Percentiles rank a stretch among this genome's conserved stretches.
Conservation (phyloP, 2,888 invertebrate species). For the Ligdia adustata region DNA sequence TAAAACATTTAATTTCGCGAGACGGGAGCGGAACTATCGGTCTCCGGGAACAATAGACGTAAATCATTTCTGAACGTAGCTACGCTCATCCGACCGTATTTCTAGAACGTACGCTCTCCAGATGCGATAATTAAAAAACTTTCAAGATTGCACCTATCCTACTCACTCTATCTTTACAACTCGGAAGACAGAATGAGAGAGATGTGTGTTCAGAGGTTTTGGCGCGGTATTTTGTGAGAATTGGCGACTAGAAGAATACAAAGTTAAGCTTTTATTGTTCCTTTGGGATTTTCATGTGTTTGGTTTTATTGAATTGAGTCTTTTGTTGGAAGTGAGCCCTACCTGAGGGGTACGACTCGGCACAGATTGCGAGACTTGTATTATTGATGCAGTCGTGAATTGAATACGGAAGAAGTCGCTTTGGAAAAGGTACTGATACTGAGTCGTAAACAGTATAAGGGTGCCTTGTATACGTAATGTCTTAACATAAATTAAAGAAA, state of each 20-base stretch:
- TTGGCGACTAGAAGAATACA: constrained; percentile 46
- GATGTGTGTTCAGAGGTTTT: constrained; percentile 2
- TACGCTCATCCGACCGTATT: constrained; percentile 37
- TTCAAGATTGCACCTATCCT: constrained; percentile 49
- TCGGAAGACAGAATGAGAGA: constrained; percentile 5
- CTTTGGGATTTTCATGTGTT: constrained; percentile 47
- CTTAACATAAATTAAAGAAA: too few species aligned
- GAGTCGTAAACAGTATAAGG: too few species aligned
- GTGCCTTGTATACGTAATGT: too few species aligned
- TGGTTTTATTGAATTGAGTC: constrained; percentile 54
- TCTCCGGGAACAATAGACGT: constrained; percentile 43
- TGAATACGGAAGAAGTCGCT: constrained; percentile 15
- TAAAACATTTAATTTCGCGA: constrained; percentile 29
- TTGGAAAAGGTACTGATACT: too few species aligned
- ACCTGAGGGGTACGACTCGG: constrained; percentile 21
- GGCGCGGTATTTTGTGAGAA: constrained; percentile 25
- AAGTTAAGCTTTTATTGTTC: constrained; percentile 52
- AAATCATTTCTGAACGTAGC: constrained; percentile 44
- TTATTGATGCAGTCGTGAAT: constrained; percentile 27
- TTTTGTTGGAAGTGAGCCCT: constrained; percentile 36
- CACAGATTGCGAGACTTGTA: constrained; percentile 21
- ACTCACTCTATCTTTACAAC: constrained; percentile 19
- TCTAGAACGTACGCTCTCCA: constrained; percentile 30
- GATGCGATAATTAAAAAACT: constrained; percentile 61
- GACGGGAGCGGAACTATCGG: constrained; percentile 34